Base-by-base conservation (phyloP, 1,140 invertebrate species). In the Cydia splendana region DNA sequence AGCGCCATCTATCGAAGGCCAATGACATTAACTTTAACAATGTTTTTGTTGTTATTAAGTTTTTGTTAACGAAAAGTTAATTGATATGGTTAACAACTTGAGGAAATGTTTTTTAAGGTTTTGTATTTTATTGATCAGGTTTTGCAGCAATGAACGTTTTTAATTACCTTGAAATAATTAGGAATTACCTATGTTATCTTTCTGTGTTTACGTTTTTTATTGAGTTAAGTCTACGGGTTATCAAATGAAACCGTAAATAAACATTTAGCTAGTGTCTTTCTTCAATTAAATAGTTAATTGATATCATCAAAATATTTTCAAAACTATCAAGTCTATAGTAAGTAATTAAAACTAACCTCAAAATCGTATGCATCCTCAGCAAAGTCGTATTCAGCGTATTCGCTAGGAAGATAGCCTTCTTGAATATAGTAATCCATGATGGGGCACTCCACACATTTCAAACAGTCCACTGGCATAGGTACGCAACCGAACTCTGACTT, bases 321-420 rank as follows among this genome's bases (percentile, higher is more conserved):
- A 15, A n/a, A 18, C 5, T 57, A 57, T 10, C 48, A 1, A 57
- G n/a, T 7, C 6, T 1, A 20, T 10, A 62, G 2, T 62, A 20
- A 18, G 2, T 24, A 62, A 62, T 1, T 20, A 24, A 62, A 65
- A 84, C 88, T 88, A 79, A 91, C 91, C 89, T 92, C 91, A 85
- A 91, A 92, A 77, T 92, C 91, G 79, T 91, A 75, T 34, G 91
- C 91, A 87, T 92, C 91, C 80, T 92, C 89, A 34, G 89, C 91
- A 65, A 91, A 92, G 75, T 92, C 91, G 78, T 85, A 92, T 79
- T 92, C 91, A 71, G 85, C 81, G 71, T 88, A 88, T 67, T 92
- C 91, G 30, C 82, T 89, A 13, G 87, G 87, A 69, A 91, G 81
- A 73, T 82, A 77, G 42, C 91, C 91, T 76, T 92, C 91, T 83